phyloP scores from a whole-genome alignment of 2,797 vertebrate species.

The Lacerta agilis region DNA sequence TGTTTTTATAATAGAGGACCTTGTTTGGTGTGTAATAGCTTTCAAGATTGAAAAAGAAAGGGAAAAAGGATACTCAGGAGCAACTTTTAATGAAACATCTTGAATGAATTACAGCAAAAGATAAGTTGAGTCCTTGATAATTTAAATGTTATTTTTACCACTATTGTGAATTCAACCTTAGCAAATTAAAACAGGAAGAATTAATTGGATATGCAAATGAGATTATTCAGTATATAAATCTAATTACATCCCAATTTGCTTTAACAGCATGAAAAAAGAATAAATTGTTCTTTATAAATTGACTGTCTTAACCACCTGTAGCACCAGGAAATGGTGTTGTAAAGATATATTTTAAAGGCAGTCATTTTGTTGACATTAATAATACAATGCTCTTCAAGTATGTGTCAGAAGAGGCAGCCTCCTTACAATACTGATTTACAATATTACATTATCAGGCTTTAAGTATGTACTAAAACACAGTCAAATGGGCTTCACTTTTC shows the following conservation, averaged over 20 bases:
- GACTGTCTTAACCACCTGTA: conserved; percentile 79
- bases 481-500: background rate
- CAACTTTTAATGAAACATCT: conserved; percentile 70
- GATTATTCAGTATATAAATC: conserved; percentile 87
- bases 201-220: conserved; percentile 88
- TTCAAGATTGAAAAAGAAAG: conserved; percentile 35
- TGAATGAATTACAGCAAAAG: conserved; percentile 70
- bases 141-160: conserved; percentile 80
- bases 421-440: conserved; percentile 21
- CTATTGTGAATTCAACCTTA: conserved; percentile 82
- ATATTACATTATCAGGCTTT: conserved; percentile 2
- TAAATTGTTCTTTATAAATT: conserved; percentile 74
- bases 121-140: conserved; percentile 73
- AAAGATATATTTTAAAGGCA: conserved; percentile 44
- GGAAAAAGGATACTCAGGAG: conserved; percentile 43
- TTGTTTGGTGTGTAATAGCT: conserved; percentile 20
- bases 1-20: background rate
- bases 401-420: background rate
- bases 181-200: conserved; percentile 85
- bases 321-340: conserved; percentile 52
- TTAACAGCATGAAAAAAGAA: conserved; percentile 79
- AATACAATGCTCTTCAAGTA: conserved; percentile 21
- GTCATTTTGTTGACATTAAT: conserved; percentile 11
- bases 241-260: conserved; percentile 85
- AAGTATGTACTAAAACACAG: conserved; percentile 7